Evolutionary conservation across 1,140 invertebrate species (phyloP).

Genomic region (Prorops nasuta): DNA sequence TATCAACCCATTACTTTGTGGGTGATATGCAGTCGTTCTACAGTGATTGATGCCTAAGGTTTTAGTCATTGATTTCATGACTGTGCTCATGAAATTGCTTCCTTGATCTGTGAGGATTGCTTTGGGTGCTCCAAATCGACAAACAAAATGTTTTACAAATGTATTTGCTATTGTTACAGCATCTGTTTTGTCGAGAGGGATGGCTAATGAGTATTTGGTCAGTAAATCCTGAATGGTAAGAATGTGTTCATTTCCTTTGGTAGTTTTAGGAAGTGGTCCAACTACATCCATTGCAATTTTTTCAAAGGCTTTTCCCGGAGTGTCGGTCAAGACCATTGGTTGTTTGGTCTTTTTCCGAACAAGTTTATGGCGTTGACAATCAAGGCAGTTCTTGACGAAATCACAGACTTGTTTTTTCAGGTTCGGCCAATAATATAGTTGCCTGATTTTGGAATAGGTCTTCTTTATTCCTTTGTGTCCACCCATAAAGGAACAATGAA

Average conservation of each 20-base stretch:
- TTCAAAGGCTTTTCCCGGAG: not conserved
- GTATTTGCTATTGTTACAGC: not conserved
- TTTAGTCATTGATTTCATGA: constrained; percentile 4
- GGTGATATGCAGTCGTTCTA: not conserved
- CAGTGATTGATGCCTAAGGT: not conserved
- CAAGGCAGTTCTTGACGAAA: not conserved
- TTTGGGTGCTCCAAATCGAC: not conserved
- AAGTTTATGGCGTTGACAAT: not conserved
- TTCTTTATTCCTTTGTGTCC: not conserved
- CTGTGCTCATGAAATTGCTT: not conserved
- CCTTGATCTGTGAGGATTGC: not conserved
- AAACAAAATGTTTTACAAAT: constrained; percentile 6
- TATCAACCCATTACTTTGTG: constrained; percentile 17
- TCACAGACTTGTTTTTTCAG: not conserved
- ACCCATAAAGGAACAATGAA: not conserved
- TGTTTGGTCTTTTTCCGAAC: not conserved
- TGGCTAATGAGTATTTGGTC: constrained; percentile 2
- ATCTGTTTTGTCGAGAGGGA: not conserved
- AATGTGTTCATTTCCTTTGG: not conserved
- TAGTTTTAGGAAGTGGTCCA: not conserved
- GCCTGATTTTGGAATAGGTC: not conserved
- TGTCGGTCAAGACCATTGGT: not conserved
- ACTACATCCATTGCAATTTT: constrained; percentile 9
- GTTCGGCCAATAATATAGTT: not conserved
- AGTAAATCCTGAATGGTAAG: constrained; percentile 3